phyloP scores from a whole-genome alignment of 53 echinoderm and acorn worm species.

The Astropecten irregularis region DNA sequence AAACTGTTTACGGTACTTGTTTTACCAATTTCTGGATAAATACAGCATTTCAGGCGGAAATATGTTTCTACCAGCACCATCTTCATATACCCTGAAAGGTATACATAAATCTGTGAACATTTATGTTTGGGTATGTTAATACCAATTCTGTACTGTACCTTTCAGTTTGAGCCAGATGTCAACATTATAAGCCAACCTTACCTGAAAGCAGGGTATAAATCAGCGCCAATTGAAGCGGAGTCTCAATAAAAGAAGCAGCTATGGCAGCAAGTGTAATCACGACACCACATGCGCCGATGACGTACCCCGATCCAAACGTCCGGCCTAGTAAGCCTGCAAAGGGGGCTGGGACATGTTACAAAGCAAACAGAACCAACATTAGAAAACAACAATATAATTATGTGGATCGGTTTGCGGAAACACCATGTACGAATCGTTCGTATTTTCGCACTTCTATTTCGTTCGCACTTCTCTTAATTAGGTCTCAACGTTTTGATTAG shows the following conservation, averaged over 20 bases:
- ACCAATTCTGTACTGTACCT: no score
- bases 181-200: not conserved
- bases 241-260: not conserved
- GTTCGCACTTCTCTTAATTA: no score
- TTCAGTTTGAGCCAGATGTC: no score
- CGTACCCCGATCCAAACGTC: not conserved
- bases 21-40: no score
- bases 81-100: no score
- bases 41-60: no score
- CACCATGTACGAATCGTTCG: not conserved
- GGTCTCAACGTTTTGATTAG: no score
- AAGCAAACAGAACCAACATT: not conserved
- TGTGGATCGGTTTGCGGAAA: no score
- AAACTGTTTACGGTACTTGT: no score
- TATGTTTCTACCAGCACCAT: no score
- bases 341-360: not conserved
- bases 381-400: not conserved
- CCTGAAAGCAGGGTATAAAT: not conserved
- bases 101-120: no score
- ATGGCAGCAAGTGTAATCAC: not conserved
- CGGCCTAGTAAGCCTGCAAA: not conserved
- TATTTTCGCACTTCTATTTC: not conserved
- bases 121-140: no score
- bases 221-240: not conserved
- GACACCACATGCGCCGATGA: not conserved